Base-by-base conservation (phyloP, 2,113 vertebrate species). In the Zapornia atra region DNA sequence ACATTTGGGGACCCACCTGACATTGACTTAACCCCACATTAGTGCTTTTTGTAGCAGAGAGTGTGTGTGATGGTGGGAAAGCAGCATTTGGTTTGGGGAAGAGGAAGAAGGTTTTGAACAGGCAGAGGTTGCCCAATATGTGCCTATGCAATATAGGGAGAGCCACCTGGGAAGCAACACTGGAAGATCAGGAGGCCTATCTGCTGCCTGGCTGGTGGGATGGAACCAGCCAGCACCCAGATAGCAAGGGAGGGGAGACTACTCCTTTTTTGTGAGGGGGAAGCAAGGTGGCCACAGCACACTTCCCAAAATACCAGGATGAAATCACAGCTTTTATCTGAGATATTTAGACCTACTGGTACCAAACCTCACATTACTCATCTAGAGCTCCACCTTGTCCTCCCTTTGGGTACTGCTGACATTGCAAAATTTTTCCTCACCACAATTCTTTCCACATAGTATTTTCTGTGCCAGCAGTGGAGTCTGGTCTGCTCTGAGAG, bases 341-440 rank as follows among this genome's bases (percentile, higher is more conserved):
- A 78, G 42, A 63, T 70, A 90, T 34, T 90, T 53, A 94, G 81
- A 91, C 34, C 53, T 76, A 31, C 84, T 95, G 78, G 75, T 94
- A 96, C 73, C 63, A 94, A 91, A 96, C 36, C 50, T 76, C 90
- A 34, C 59, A 82, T 95, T 89, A 92, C 29, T 96, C 81, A 92
- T 12, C 0, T 1, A 59, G 40, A 65, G 54, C 87, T 95, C 81
- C 65, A 89, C 73, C 83, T 91, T 14, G 0, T 84, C 59, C 75
- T 89, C 90, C 56, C 75, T 88, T 70, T 83, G 68, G 78, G 29
- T 77, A 69, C 31, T 82, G 82, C 59, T 95, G 75, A 96, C 15
- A 1, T 90, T 95, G 78, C 1, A 2, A 94, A 93, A 94, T 86
- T 82, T 94, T 87, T 90, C 31, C 82, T 91, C 19, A 72, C 81